phyloP scores from a whole-genome alignment of 2,113 vertebrate species.

The Phylloscopus trochilus region DNA sequence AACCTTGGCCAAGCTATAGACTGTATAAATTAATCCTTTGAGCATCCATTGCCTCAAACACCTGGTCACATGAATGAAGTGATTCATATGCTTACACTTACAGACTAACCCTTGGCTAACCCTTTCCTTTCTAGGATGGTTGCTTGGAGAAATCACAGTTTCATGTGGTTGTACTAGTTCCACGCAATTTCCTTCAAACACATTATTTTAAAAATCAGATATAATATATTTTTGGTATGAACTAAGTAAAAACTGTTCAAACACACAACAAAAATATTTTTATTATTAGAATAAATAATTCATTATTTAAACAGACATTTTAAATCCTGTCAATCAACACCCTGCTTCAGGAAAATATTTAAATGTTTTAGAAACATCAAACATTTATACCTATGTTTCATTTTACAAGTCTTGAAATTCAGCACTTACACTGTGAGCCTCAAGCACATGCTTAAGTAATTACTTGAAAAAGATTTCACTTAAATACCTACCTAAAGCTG shows the following conservation, averaged over 20 bases:
- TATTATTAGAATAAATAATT: not conserved
- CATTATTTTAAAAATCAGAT: not conserved
- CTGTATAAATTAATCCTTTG: not conserved
- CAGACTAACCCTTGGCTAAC: slow-evolving; percentile 2
- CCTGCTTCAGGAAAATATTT: not conserved
- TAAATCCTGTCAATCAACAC: not conserved
- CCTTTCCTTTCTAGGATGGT: not conserved
- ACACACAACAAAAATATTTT: not conserved
- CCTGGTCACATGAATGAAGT: not conserved
- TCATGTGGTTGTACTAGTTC: not conserved
- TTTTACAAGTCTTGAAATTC: not conserved
- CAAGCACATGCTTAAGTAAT: not conserved
- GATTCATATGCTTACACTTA: not conserved
- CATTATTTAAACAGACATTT: not conserved
- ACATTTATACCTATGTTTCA: not conserved
- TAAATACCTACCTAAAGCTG: not conserved
- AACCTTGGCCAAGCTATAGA: not conserved
- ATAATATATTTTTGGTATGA: not conserved
- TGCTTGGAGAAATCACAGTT: not conserved
- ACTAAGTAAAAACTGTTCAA: not conserved
- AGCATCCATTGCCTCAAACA: not conserved
- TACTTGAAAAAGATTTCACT: not conserved
- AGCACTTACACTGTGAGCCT: not conserved
- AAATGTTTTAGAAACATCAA: not conserved
- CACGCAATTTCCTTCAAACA: not conserved